Evolutionary conservation across 2,888 invertebrate genomes (phyloP).

Genomic region (Tuberolachnus salignus): DNA sequence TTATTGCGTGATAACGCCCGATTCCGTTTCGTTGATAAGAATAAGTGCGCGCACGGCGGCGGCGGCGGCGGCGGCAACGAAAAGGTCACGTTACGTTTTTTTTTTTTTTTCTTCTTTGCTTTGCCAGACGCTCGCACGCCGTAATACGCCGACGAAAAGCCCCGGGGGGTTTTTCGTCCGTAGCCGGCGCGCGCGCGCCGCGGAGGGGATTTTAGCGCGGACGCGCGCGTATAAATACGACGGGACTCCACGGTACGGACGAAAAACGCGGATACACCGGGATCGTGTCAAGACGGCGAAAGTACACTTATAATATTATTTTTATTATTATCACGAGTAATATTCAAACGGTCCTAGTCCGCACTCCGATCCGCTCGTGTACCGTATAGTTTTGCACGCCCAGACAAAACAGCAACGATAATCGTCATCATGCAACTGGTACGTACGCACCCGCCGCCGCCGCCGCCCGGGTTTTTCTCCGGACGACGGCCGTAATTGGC

Average conservation of each 20-base stretch:
- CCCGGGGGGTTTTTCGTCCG: background rate
- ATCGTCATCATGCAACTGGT: constrained; percentile 30
- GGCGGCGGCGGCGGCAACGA: background rate
- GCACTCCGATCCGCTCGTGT: no score
- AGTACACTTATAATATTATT: constrained; percentile 13
- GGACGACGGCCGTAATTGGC: no score
- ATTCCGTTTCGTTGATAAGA: constrained; percentile 39
- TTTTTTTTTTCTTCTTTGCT: no score
- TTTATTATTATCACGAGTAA: background rate
- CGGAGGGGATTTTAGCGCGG: background rate
- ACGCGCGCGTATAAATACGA: constrained; percentile 35
- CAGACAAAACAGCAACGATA: background rate
- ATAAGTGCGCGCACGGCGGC: background rate
- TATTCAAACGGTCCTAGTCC: background rate
- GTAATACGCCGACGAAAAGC: background rate
- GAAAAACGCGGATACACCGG: constrained; percentile 37
- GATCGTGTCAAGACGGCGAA: constrained; percentile 38
- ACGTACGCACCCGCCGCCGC: background rate
- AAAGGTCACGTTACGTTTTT: constrained; percentile 40
- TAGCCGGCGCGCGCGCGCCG: background rate
- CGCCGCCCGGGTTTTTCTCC: no score
- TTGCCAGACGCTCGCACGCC: background rate
- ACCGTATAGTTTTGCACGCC: background rate
- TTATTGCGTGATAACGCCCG: constrained; percentile 31
- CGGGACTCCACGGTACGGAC: constrained; percentile 4